Evolutionary conservation across 1,140 invertebrate species (phyloP), one percentile per base, ranked within the genome.

Genomic region (Wasmannia auropunctata): DNA sequence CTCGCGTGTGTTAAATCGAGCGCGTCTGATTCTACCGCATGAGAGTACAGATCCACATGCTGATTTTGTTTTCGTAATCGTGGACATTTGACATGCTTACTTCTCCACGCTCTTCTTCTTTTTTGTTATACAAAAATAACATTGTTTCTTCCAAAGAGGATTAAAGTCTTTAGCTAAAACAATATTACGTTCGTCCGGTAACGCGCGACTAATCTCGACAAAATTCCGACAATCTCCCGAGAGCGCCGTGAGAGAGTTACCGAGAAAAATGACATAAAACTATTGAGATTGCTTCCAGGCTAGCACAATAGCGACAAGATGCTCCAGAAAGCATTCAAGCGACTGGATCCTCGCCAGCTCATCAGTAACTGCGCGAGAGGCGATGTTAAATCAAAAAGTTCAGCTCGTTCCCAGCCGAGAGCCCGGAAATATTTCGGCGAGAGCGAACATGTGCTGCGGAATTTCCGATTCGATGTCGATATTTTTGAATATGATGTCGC

Each of bases 271-370:
- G 83, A 90, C 77, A 79, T 90, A 90, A 91, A 90, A 89, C 83
- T 91, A 87, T 92, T 89, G 81, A 91, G 86, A 92, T 87, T 87
- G 89, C 85, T 89, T 76, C 43, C 81, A 69, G 85, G 51, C 84
- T 84, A 74, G 79, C 62, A 91, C 85, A 87, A 92, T 89, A 86
- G 91, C 63, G 77, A 84, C 74, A 91, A 91, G 90, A 89, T 91
- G 90, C 65, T 91, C 81, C 31, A 91, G 83, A 91, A 89, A 89
- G 85, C 81, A 90, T 92, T 87, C 91, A 67, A 75, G 81, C 87
- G 69, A 77, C 83, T 91, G 91, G 91, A 91, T 77, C 28, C 43
- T 31, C 62, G 90, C 90, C 91, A 91, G 91, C 90, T 91, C 90
- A 92, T 91, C 90, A 87, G 91, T 89, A 91, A 90, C 89, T 81